Evolutionary conservation across 2,888 invertebrate species (phyloP).

Genomic region (Tenthredo scrophulariae): DNA sequence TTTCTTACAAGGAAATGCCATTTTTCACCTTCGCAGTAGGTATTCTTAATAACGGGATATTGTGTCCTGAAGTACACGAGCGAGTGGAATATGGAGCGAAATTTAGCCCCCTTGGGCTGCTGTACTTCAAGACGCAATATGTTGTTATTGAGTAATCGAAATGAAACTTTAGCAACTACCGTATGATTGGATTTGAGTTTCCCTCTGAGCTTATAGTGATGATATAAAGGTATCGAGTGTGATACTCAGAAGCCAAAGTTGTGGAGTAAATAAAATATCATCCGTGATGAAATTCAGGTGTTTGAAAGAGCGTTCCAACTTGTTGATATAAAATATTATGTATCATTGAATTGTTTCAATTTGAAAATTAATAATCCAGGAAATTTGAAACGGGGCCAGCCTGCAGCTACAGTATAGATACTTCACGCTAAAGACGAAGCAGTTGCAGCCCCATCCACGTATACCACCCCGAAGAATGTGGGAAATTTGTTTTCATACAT

Average conservation of each 20-base stretch:
- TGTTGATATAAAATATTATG: not conserved
- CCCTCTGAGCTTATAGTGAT: not conserved
- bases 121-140: constrained; percentile 10
- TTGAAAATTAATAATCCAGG: not conserved
- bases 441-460: not conserved
- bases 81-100: not conserved
- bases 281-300: not conserved
- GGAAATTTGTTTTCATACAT: not conserved
- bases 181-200: not conserved
- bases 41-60: not conserved
- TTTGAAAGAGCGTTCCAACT: not conserved
- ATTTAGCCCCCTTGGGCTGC: not conserved
- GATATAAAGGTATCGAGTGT: not conserved
- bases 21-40: not conserved
- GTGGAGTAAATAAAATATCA: not conserved
- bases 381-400: not conserved
- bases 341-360: not conserved
- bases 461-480: not conserved
- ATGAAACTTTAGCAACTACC: constrained; percentile 1
- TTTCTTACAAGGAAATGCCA: not conserved
- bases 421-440: not conserved
- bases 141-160: not conserved
- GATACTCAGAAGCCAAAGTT: not conserved
- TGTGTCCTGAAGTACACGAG: not conserved
- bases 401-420: not conserved